Conservation (phyloP, 1,140 invertebrate species). For the Sycophaga agraensis region DNA sequence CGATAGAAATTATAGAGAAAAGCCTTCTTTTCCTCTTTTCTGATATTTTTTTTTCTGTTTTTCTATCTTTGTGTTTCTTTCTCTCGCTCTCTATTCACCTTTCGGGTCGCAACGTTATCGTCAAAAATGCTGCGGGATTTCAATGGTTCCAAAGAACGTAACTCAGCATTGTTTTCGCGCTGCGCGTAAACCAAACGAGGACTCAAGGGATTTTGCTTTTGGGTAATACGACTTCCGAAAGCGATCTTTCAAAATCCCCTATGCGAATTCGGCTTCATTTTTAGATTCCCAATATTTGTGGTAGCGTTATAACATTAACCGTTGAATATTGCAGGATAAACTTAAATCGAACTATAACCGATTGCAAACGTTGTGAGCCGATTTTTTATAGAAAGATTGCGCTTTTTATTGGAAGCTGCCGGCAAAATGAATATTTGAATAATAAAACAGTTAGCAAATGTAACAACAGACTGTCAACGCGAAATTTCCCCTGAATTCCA, state of each 20-base stretch:
- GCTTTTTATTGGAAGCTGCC: no score
- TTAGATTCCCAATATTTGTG: background rate
- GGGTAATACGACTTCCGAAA: background rate
- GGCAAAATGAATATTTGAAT: no score
- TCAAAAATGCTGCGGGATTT: constrained; percentile 1
- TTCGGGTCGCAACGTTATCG: background rate
- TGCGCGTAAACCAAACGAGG: background rate
- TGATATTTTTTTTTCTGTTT: background rate
- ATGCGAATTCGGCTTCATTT: background rate
- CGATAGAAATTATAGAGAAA: no score
- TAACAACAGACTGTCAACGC: no score
- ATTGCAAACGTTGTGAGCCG: no score
- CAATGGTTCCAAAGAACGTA: constrained; percentile 3
- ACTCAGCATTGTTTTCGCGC: constrained; percentile 2
- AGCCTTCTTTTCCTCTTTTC: background rate
- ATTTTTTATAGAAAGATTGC: no score
- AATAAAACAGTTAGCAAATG: no score
- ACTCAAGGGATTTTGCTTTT: constrained; percentile 1
- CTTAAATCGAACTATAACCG: no score
- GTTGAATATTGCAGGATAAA: no score
- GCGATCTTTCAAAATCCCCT: background rate
- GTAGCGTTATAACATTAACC: background rate
- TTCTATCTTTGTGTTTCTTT: background rate
- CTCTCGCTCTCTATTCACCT: background rate
- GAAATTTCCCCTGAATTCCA: no score